phyloP scores from a whole-genome alignment of 2,797 vertebrate species.

The Rhinoraja longicauda region DNA sequence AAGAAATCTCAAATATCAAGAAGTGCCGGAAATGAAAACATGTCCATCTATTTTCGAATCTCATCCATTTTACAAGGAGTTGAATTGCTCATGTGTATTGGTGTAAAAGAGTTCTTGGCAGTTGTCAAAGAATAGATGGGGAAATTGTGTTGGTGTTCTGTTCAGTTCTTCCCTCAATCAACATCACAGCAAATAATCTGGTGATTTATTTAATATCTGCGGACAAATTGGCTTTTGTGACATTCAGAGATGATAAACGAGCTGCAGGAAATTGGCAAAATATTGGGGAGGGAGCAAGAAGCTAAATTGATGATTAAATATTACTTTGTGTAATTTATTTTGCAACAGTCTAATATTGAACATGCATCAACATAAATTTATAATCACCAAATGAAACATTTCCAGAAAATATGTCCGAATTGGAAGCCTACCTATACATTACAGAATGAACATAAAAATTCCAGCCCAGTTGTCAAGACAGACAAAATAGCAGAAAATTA shows the following conservation, averaged over 20 bases:
- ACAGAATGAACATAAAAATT: no score
- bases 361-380: not conserved
- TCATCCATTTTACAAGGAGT: not conserved
- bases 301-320: not conserved
- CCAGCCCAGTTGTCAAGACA: no score
- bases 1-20: not conserved
- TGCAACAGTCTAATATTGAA: not conserved
- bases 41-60: not conserved
- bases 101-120: not conserved
- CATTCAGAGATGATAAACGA: not conserved
- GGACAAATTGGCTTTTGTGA: not conserved
- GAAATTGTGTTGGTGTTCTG: not conserved
- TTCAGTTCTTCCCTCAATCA: not conserved
- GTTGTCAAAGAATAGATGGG: not conserved
- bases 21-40: not conserved
- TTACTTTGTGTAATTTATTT: no score
- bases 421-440: not conserved
- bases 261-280: not conserved
- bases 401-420: not conserved
- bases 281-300: not conserved
- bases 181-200: not conserved
- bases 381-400: not conserved
- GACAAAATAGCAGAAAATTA: no score
- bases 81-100: not conserved
- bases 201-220: not conserved